Percentiles rank a stretch among this genome's conserved stretches.
Evolutionary conservation across 2,888 invertebrate genomes (phyloP).

Genomic region (Eilema griseolum): DNA sequence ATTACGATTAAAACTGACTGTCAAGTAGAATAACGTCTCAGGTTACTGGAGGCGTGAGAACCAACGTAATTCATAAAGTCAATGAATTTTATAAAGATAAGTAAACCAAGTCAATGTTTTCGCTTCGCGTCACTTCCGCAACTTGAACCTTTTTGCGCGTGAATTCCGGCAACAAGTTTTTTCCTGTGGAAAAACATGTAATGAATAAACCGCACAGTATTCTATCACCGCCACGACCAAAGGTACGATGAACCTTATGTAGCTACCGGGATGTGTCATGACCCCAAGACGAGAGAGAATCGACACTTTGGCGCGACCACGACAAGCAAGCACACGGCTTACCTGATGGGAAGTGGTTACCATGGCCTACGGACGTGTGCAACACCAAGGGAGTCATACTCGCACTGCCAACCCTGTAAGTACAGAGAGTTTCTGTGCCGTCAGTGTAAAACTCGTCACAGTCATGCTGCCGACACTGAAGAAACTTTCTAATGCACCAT

Average conservation of each 20-base stretch:
- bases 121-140: background rate
- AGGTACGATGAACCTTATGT: background rate
- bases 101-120: conserved; percentile 4
- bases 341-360: too few relatives aligned
- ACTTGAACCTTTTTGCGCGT: background rate
- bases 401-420: too few relatives aligned
- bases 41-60: background rate
- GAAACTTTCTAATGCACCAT: too few relatives aligned
- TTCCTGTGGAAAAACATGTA: background rate
- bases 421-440: too few relatives aligned
- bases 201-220: background rate
- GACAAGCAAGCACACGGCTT: too few relatives aligned
- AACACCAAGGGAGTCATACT: too few relatives aligned
- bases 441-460: too few relatives aligned
- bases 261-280: background rate
- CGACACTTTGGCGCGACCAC: too few relatives aligned
- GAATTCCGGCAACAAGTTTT: conserved; percentile 2
- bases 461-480: too few relatives aligned
- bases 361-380: too few relatives aligned
- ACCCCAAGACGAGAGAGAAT: too few relatives aligned
- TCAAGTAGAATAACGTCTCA: background rate
- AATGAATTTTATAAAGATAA: background rate
- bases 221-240: background rate
- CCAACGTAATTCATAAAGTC: background rate
- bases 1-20: too few relatives aligned